Evolutionary conservation across 2,113 vertebrate species (phyloP), one percentile per base, ranked within the genome.

Genomic region (Spilogale gracilis): DNA sequence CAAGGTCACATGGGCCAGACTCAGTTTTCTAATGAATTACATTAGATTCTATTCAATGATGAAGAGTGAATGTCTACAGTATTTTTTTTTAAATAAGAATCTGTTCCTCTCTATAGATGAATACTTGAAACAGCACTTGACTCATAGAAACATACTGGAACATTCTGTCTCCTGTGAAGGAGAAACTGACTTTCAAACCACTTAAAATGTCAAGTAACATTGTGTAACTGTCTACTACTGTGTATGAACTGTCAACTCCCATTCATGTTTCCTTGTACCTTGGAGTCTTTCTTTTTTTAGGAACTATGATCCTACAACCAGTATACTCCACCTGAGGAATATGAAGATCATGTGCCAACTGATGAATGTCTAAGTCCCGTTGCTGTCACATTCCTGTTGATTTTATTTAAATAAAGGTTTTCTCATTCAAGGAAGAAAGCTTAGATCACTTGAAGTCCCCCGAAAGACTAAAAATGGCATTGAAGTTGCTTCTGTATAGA

Each of bases 331-430:
- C 21, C 7, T 48, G 32, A 85, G 52, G 23, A 12, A 7, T 14
- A 21, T 25, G 32, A 81, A 80, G 56, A 56, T 89, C 7, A 5
- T 67, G 38, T 90, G 32, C 73, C 58, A 48, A 5, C 73, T 14
- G 18, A 73, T 82, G 65, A 76, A 60, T 48, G 18, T 5, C 0
- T 38, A 17, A 25, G 21, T 78, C 23, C 50, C 60, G 93, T 96
- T 93, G 58, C 80, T 96, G 45, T 90, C 93, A 86, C 16, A 8
- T 86, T 86, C 56, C 73, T 86, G 14, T 76, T 54, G 85, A 69
- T 96, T 85, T 76, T 86, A 90, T 81, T 86, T 91, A 60, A 92
- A 76, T 94, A 60, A 61, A 89, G 88, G 5, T 67, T 52, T 95
- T 14, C 63, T 65, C 18, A 21, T 86, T 9, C 14, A 82, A 88